Percentiles rank a stretch among this genome's conserved stretches.
phyloP scores from a whole-genome alignment of 2,888 invertebrate species.

The Ophioninae sp. region DNA sequence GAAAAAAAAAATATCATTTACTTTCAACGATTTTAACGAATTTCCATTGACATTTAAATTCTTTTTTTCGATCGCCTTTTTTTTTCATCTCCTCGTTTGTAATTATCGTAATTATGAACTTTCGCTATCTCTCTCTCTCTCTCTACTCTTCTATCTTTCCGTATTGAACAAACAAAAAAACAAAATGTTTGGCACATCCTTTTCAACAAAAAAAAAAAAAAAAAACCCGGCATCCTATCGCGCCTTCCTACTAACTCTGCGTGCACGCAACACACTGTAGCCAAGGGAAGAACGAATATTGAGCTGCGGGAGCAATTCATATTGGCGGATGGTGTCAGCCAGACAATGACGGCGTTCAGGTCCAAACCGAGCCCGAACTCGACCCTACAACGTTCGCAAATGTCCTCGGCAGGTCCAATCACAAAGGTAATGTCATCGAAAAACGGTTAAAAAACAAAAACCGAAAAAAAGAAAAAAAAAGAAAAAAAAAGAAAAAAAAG shows the following conservation, averaged over 20 bases:
- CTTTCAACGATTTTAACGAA: constrained; percentile 25
- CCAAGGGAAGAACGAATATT: constrained; percentile 99
- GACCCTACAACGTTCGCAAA: constrained; percentile 84
- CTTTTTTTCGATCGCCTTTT: constrained; percentile 42
- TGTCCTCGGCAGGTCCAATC: constrained; percentile 92
- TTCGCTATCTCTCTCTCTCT: constrained; percentile 34
- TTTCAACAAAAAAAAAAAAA: constrained; percentile 59
- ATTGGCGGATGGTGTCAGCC: constrained; percentile 98
- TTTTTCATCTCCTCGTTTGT: constrained; percentile 45
- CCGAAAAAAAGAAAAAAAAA: not conserved
- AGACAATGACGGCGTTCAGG: constrained; percentile 99
- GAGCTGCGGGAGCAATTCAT: constrained; percentile 99
- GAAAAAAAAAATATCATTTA: constrained; percentile 38
- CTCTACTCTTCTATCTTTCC: constrained; percentile 59
- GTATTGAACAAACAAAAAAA: constrained; percentile 56
- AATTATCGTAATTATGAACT: constrained; percentile 50
- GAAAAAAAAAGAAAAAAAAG: constrained; percentile 41
- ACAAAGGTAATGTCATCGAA: constrained; percentile 88
- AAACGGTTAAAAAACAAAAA: constrained; percentile 46
- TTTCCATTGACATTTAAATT: constrained; percentile 22
- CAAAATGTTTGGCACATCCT: constrained; percentile 69
- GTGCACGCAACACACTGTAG: constrained; percentile 85
- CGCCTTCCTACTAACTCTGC: constrained; percentile 76
- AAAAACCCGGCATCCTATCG: constrained; percentile 70
- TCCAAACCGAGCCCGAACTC: constrained; percentile 95